A percentile compares a stretch with the other conserved stretches of the same genome.
Conservation (phyloP, 1,140 invertebrate genomes). For the Trissolcus basalis region DNA sequence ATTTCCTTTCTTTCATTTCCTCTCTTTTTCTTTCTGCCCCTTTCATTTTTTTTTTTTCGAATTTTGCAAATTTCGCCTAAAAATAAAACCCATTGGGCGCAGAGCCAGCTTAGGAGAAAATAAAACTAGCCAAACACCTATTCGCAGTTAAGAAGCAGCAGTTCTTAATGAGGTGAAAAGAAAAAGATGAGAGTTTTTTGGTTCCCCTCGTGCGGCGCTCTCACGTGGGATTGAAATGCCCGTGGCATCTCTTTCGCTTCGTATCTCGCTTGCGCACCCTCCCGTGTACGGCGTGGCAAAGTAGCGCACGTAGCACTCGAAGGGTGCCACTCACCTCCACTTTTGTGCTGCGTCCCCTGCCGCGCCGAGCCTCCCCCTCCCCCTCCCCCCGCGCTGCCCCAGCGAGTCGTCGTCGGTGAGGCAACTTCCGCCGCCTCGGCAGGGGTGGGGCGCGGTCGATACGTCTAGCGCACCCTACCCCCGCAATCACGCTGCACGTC, state of each 20-base stretch:
- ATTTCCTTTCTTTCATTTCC: no score
- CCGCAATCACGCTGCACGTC: constrained; percentile 41
- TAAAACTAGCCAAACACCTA: constrained; percentile 1
- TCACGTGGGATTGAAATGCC: constrained; percentile 40
- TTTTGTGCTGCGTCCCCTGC: constrained; percentile 26
- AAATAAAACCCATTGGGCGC: constrained; percentile 1
- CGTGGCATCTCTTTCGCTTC: constrained; percentile 50
- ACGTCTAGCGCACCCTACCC: constrained; percentile 67
- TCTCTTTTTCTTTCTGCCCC: no score
- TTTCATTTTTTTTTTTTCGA: no score
- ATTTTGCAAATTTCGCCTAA: no score
- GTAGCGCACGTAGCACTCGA: constrained; percentile 66
- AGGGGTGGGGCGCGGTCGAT: constrained; percentile 65
- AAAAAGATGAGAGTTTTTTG: constrained; percentile 41
- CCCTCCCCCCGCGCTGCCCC: constrained; percentile 13
- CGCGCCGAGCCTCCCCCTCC: constrained; percentile 8
- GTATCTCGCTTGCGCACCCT: constrained; percentile 68
- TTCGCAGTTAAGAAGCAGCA: constrained; percentile 28
- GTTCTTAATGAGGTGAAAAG: constrained; percentile 40
- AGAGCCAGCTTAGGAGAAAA: neutral
- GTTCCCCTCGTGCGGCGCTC: neutral
- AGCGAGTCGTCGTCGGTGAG: constrained; percentile 31
- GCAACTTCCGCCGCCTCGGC: constrained; percentile 57
- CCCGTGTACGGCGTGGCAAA: constrained; percentile 54
- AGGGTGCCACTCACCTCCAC: constrained; percentile 57